Evolutionary conservation across 2,113 vertebrate genomes (phyloP), one percentile per base, ranked within the genome.

Genomic region (Caloenas nicobarica): DNA sequence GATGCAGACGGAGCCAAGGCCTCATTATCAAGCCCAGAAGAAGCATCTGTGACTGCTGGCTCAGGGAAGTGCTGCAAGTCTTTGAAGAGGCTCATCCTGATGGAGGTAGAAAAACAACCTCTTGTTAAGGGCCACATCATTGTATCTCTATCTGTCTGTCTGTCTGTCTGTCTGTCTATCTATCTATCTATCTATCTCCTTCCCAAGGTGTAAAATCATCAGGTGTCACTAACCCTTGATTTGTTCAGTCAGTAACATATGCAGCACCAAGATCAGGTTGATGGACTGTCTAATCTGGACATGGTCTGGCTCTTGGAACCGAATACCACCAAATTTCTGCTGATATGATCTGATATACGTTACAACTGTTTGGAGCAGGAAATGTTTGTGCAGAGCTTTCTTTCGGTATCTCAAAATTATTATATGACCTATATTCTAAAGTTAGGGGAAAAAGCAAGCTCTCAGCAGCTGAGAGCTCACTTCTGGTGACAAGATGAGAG

Each of bases 401-500:
- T 78, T 61, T 44, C 36, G 46, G 9, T 88, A 61, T 91, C 65
- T 92, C 34, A 72, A 56, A 93, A 64, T 69, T 72, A 42, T 71
- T 71, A 6, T 29, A 31, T 44, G 68, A 83, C 21, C 62, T 89
- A 44, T 66, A 80, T 88, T 94, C 44, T 65, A 13, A 93, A 94
- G 54, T 50, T 70, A 88, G 15, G 1, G 7, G 62, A 57, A 89
- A 81, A 78, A 18, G 29, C n/a, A 73, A 65, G 13, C 13, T 79
- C 42, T 84, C 44, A 36, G 25, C 46, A 40, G 51, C 58, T 77
- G 42, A 57, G 48, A 86, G 48, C 58, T 93, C 38, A 16, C 17
- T 66, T 89, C 17, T 81, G 38, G 38, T 84, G 74, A 86, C 68
- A 82, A 88, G 50, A 85, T 73, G 84, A 96, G 91, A 78, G 61